A percentile compares a stretch with the other conserved stretches of the same genome.
phyloP scores from a whole-genome alignment of 2,888 invertebrate species.

The Willowsia nigromaculata region DNA sequence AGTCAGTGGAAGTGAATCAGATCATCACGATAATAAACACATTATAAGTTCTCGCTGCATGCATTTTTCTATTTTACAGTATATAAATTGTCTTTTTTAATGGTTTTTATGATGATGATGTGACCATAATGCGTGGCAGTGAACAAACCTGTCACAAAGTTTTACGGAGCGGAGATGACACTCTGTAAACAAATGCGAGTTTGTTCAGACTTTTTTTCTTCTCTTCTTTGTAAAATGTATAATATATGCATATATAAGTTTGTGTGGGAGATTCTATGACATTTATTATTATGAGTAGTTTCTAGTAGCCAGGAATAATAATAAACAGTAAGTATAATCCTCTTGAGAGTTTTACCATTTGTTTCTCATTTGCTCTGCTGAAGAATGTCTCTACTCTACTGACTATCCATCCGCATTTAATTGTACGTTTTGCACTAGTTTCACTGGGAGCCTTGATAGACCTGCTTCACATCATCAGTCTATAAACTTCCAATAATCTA shows the following conservation, averaged over 20 bases:
- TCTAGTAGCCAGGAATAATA: neutral
- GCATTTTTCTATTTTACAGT: neutral
- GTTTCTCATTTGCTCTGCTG: neutral
- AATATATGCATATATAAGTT: neutral
- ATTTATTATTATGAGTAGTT: neutral
- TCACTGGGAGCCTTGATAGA: conserved; percentile 51
- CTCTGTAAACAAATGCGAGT: neutral
- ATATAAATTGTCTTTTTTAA: neutral
- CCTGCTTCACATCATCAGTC: conserved; percentile 47
- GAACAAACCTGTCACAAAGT: neutral
- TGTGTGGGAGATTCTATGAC: neutral
- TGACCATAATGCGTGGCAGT: neutral
- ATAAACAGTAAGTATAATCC: neutral
- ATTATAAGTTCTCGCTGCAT: neutral
- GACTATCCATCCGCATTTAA: conserved; percentile 45
- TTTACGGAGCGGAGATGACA: conserved; percentile 22
- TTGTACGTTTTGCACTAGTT: conserved; percentile 43
- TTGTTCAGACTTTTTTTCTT: neutral
- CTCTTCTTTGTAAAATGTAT: too few relatives aligned
- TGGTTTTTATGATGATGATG: neutral
- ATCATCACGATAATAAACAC: neutral
- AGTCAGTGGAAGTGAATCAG: neutral
- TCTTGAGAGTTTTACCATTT: neutral
- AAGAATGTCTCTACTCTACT: neutral
- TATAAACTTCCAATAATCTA: neutral